phyloP scores from a whole-genome alignment of 2,888 invertebrate genomes.

The Serrognathus titanus region DNA sequence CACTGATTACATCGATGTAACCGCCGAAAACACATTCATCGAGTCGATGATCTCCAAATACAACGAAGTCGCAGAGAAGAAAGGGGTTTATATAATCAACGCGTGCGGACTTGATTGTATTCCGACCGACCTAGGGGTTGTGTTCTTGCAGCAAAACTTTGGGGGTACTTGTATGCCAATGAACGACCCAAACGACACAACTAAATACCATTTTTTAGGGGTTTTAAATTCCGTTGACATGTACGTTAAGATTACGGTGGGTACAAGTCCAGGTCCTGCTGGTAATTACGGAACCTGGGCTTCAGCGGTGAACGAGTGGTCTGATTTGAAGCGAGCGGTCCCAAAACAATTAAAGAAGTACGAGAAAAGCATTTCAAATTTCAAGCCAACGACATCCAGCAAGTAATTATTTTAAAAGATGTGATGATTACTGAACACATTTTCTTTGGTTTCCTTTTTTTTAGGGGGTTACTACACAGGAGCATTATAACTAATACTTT shows the following conservation, averaged over 20 bases:
- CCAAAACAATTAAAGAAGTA: constrained; percentile 20
- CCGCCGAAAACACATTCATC: constrained; percentile 76
- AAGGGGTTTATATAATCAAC: constrained; percentile 81
- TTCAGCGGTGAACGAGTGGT: constrained; percentile 75
- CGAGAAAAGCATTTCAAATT: no score
- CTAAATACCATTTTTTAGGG: constrained; percentile 45
- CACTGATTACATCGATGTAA: constrained; percentile 88
- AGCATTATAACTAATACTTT: constrained; percentile 22
- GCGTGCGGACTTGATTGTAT: constrained; percentile 94
- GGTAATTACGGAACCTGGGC: constrained; percentile 86
- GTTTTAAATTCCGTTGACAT: constrained; percentile 74
- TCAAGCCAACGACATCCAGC: no score
- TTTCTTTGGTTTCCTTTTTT: constrained; percentile 2
- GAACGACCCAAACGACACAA: no score
- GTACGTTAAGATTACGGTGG: constrained; percentile 54
- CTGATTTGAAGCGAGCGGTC: constrained; percentile 60
- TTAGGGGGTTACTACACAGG: constrained; percentile 23
- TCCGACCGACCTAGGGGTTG: constrained; percentile 81
- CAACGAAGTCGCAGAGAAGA: constrained; percentile 67
- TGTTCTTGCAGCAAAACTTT: constrained; percentile 76
- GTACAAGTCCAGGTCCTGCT: constrained; percentile 47
- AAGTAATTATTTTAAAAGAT: neutral
- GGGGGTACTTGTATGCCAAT: constrained; percentile 51
- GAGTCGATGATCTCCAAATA: constrained; percentile 68
- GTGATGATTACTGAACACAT: neutral